A percentile compares a stretch with the other conserved stretches of the same genome.
Conservation (phyloP, 2,888 invertebrate genomes). For the Cheilosia vulpina region DNA sequence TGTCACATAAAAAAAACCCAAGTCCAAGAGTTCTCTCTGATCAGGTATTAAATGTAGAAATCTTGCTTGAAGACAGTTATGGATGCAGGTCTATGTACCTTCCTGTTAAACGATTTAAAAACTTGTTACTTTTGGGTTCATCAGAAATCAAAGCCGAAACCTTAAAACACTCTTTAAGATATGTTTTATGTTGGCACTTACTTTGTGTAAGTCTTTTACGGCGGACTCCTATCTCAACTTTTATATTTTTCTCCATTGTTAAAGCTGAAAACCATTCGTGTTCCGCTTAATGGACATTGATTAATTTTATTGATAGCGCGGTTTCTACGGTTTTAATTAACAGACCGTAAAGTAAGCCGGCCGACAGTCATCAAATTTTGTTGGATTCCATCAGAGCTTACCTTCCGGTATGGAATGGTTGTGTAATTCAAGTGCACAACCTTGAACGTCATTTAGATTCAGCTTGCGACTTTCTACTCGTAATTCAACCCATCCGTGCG, state of each 20-base stretch:
- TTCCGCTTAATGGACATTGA: background rate
- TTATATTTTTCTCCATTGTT: background rate
- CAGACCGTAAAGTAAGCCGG: conserved; percentile 15
- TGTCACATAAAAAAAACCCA: too few species aligned
- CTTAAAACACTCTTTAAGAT: too few species aligned
- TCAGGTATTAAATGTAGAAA: too few species aligned
- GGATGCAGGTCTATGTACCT: too few species aligned
- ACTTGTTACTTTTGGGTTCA: too few species aligned
- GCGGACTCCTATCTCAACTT: background rate
- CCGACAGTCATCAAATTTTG: background rate
- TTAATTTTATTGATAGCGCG: background rate
- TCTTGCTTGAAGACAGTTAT: too few species aligned
- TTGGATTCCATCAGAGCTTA: conserved; percentile 16
- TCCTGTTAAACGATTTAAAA: too few species aligned
- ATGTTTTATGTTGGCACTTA: too few species aligned
- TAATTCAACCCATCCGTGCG: conserved; percentile 12
- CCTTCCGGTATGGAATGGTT: conserved; percentile 12
- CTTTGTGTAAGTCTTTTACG: too few species aligned
- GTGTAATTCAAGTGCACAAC: background rate
- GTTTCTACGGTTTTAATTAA: conserved; percentile 26
- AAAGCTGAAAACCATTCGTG: background rate
- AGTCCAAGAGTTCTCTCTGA: too few species aligned
- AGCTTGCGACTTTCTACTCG: background rate
- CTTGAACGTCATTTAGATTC: background rate
- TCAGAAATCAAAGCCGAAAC: too few species aligned